Percentiles rank a stretch among this genome's conserved stretches.
Evolutionary conservation across 2,113 vertebrate species (phyloP).

Genomic region (Marcusenius ussheri): DNA sequence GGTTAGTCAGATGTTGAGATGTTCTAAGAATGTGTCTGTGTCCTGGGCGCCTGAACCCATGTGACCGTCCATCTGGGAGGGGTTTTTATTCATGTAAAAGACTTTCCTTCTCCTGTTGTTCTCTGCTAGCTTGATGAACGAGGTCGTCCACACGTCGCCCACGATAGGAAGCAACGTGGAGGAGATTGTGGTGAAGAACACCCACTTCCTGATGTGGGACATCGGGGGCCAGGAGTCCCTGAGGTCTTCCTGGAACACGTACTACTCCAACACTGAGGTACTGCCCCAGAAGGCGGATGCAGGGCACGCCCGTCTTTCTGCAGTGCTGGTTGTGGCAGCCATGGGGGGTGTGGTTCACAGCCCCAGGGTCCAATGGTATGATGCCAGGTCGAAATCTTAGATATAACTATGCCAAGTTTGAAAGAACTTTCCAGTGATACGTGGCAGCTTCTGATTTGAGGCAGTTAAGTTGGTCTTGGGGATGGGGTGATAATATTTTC

Average conservation of each 20-base stretch:
- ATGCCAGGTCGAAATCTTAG: not conserved
- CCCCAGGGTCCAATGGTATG: not conserved
- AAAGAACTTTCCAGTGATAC: not conserved
- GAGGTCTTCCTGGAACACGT: constrained; percentile 95
- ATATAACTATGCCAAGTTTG: not conserved
- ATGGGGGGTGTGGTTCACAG: not conserved
- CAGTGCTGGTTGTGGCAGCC: not conserved
- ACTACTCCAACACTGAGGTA: constrained; percentile 98
- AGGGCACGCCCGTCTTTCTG: not conserved
- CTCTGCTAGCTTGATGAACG: constrained; percentile 85
- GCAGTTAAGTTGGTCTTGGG: not conserved
- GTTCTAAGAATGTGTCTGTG: not conserved
- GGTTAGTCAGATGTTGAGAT: not conserved
- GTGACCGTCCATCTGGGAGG: not conserved
- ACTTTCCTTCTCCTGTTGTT: not conserved
- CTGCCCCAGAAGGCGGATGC: constrained; percentile 13
- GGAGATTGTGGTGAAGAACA: constrained; percentile 98
- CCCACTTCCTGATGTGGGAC: constrained; percentile 98
- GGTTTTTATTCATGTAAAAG: not conserved
- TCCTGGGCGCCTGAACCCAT: not conserved
- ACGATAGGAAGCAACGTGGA: constrained; percentile 98
- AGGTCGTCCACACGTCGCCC: constrained; percentile 95
- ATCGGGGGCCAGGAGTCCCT: constrained; percentile 96
- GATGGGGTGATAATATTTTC: not conserved
- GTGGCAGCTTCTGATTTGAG: constrained; percentile 9